Conservation (phyloP, 2,797 vertebrate species). For the Florisuga fusca region DNA sequence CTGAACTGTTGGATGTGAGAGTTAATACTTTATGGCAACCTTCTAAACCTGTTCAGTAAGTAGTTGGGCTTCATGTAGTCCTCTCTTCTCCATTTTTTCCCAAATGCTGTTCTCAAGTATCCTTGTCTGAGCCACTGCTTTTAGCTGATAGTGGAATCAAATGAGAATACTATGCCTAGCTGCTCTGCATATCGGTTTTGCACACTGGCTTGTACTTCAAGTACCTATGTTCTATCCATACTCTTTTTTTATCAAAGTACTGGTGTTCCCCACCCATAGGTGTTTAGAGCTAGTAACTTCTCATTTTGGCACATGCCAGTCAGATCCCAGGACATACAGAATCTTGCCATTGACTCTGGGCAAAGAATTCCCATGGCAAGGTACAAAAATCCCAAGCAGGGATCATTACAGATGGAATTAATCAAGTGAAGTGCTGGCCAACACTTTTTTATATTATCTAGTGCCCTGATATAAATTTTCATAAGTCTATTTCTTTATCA, state of each 20-base stretch:
- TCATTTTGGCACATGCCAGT: background rate
- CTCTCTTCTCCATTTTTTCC: background rate
- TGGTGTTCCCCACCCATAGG: background rate
- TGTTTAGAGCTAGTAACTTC: background rate
- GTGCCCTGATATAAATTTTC: background rate
- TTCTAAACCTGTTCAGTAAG: background rate
- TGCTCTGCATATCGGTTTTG: background rate
- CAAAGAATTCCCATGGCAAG: background rate
- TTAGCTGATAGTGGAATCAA: background rate
- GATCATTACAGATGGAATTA: background rate
- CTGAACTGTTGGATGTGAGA: background rate
- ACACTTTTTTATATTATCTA: background rate
- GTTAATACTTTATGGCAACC: conserved; percentile 26
- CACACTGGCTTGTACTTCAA: background rate
- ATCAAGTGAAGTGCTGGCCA: background rate
- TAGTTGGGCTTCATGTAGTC: background rate
- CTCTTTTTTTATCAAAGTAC: background rate
- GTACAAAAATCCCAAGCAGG: background rate
- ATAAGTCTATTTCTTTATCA: background rate
- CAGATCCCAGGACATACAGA: background rate
- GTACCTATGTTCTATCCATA: background rate
- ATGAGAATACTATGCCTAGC: background rate
- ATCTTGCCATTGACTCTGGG: background rate
- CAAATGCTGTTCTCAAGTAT: background rate
- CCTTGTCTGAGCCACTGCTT: background rate